These are phyloP conservation scores for Chalcosyrphus nemorum DNA, from an alignment of 2,888 invertebrate genomes.

Conservation along the genomic window DNA sequence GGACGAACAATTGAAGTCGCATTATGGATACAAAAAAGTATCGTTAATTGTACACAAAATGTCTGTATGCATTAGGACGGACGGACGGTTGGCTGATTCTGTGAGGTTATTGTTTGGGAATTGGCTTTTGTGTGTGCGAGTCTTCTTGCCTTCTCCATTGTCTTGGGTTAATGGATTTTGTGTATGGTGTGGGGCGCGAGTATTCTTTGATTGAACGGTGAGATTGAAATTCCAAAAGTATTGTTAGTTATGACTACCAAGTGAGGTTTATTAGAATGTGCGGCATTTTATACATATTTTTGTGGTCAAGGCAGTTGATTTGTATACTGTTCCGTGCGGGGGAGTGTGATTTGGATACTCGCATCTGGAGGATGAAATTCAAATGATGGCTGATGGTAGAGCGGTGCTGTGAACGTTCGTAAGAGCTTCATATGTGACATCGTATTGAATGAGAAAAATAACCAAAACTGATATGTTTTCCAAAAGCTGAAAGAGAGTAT, in stretches of 20 bases:
- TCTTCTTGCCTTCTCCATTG: conserved; percentile 24
- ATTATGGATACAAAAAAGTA: conserved; percentile 47
- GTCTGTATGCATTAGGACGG: not conserved
- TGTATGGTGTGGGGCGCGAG: not conserved
- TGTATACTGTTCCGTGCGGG: not conserved
- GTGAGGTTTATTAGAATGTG: conserved; percentile 22
- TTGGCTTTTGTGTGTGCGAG: conserved; percentile 11
- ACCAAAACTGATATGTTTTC: conserved; percentile 74
- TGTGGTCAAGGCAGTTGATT: conserved; percentile 1
- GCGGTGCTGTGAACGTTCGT: conserved; percentile 35
- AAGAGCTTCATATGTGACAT: conserved; percentile 75
- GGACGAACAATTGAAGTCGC: conserved; percentile 29
- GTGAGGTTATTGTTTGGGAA: conserved; percentile 13
- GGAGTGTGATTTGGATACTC: not conserved
- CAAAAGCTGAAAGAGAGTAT: conserved; percentile 70
- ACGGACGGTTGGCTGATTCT: conserved; percentile 23
- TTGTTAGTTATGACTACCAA: conserved; percentile 19
- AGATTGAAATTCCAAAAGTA: conserved; percentile 23
- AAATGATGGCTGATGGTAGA: not conserved
- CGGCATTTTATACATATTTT: conserved; percentile 4
- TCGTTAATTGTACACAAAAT: conserved; percentile 10
- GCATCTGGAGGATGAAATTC: not conserved
- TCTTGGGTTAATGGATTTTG: conserved; percentile 37
- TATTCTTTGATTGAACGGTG: conserved; percentile 29
- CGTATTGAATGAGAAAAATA: conserved; percentile 76